Base-by-base conservation (phyloP, 2,113 vertebrate species). In the Copsychus sechellarum region DNA sequence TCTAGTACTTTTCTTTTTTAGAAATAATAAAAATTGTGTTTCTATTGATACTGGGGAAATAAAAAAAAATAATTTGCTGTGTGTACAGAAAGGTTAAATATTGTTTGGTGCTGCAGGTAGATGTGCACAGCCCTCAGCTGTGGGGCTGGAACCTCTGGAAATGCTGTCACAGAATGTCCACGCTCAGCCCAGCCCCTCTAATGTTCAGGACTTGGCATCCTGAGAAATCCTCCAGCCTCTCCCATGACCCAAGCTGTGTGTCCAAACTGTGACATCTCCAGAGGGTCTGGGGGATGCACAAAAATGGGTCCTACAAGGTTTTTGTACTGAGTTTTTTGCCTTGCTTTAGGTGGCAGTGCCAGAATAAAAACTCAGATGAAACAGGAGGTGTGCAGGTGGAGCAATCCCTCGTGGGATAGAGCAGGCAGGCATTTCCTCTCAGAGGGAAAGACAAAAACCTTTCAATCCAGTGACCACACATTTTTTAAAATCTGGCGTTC, bases 21-120 rank as follows among this genome's bases (percentile, higher is more conserved):
- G 77, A 95, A 96, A 92, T 95, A 94, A 95, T 38, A 94, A 88
- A 93, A 96, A 94, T 86, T 80, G 64, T 43, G 25, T 95, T 85
- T 89, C 69, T 83, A 70, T 90, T 93, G 90, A 90, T 91, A 65
- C 51, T 47, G 38, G 16, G 14, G 25, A 1, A 15, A 2, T 26
- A 69, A 78, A 88, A 90, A 86, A 56, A 8, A 86, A 60, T 58
- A 56, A 29, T 94, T 97, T 95, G 50, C 78, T 42, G 17, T 57
- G 57, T 72, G 73, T 95, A 90, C 86, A 93, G 81, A 89, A 90
- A 81, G 61, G 86, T 94, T 91, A 95, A 85, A 74, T 61, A 58
- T 56, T 87, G 43, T 43, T 90, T 62, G 60, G 47, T 89, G 61
- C 61, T 95, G 57, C 45, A 67, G 65, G 45, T 51, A 20, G 56